These are phyloP conservation scores for Antennarius striatus DNA, from an alignment of 2,113 vertebrate species.

Conservation along the genomic window DNA sequence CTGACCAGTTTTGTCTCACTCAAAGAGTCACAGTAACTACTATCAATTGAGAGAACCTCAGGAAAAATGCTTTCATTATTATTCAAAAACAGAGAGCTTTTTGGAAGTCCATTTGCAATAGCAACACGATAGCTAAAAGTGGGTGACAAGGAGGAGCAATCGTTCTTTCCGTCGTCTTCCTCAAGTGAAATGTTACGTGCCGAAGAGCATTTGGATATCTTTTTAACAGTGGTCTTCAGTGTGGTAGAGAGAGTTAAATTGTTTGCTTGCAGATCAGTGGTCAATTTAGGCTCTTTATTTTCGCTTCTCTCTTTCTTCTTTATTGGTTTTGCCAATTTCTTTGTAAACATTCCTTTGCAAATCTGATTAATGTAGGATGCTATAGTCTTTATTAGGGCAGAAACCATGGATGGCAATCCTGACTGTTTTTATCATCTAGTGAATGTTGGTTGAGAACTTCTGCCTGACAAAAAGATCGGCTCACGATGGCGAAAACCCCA, in stretches of 20 bases:
- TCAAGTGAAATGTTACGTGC: conserved; percentile 88
- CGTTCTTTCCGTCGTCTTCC: conserved; percentile 84
- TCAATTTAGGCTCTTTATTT: conserved; percentile 86
- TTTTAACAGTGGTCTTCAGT: conserved; percentile 93
- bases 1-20: conserved; percentile 84
- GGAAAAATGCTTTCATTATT: conserved; percentile 85
- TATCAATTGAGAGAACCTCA: conserved; percentile 89
- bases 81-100: conserved; percentile 78
- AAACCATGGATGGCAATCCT: conserved; percentile 91
- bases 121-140: conserved; percentile 98
- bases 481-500: conserved; percentile 40
- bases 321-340: conserved; percentile 93
- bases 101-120: conserved; percentile 94
- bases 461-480: conserved; percentile 38
- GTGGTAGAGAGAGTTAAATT: conserved; percentile 88
- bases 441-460: conserved; percentile 55
- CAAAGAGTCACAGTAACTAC: conserved; percentile 87
- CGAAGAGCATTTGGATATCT: conserved; percentile 91
- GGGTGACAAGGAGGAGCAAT: conserved; percentile 94
- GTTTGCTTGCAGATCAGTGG: conserved; percentile 80
- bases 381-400: conserved; percentile 89
- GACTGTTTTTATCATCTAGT: conserved; percentile 66
- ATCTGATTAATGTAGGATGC: conserved; percentile 91
- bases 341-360: conserved; percentile 99
- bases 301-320: conserved; percentile 91